A percentile compares a stretch with the other conserved stretches of the same genome.
These are phyloP conservation scores for Shargacucullia verbasci DNA, from an alignment of 2,888 invertebrate species.

Conservation along the genomic window DNA sequence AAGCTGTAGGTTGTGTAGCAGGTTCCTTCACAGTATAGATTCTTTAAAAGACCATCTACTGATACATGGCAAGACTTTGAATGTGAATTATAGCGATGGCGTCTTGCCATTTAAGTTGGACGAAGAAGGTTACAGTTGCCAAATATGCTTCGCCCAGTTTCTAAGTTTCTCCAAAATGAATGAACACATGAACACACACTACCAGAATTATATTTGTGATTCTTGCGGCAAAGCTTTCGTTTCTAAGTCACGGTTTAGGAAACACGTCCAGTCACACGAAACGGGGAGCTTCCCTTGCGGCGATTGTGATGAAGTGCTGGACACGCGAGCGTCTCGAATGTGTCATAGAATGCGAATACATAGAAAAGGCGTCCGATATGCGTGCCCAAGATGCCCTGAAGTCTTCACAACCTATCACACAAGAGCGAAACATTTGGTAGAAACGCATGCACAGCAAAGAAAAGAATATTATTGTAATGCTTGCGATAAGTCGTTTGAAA, in stretches of 20 bases:
- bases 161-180: slow-evolving; percentile 76
- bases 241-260: slow-evolving; percentile 78
- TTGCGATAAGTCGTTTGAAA: slow-evolving; percentile 74
- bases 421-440: slow-evolving; percentile 77
- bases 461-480: slow-evolving; percentile 69
- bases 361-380: slow-evolving; percentile 75
- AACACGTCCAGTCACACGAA: slow-evolving; percentile 80
- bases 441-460: slow-evolving; percentile 71
- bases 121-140: slow-evolving; percentile 72
- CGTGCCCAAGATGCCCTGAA: slow-evolving; percentile 80
- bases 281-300: slow-evolving; percentile 79
- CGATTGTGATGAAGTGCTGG: slow-evolving; percentile 72
- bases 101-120: slow-evolving; percentile 80
- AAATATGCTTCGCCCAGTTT: slow-evolving; percentile 72
- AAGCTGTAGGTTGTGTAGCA: slow-evolving; percentile 73
- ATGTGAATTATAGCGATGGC: slow-evolving; percentile 76
- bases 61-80: slow-evolving; percentile 67
- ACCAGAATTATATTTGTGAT: slow-evolving; percentile 81
- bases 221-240: slow-evolving; percentile 81
- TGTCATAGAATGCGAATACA: slow-evolving; percentile 76
- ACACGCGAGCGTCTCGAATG: slow-evolving; percentile 74
- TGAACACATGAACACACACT: slow-evolving; percentile 83
- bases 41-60: slow-evolving; percentile 74
- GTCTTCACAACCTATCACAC: slow-evolving; percentile 77
- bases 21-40: slow-evolving; percentile 65